Percentiles rank a stretch among this genome's conserved stretches.
Conservation (phyloP, 2,888 invertebrate genomes). For the Chrysodeixis includens region DNA sequence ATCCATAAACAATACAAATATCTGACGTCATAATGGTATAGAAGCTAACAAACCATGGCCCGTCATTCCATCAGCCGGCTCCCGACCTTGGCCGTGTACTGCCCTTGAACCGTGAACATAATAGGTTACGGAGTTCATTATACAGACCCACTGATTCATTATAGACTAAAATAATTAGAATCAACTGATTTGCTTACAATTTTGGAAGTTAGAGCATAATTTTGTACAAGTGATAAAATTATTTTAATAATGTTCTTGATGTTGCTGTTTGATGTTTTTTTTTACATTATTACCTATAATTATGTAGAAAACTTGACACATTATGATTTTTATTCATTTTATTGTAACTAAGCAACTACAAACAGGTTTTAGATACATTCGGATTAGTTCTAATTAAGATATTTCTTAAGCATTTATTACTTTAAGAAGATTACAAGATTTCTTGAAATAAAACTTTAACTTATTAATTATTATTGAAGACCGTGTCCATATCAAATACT, state of each 20-base stretch:
- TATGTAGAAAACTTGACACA: not conserved
- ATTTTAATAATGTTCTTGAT: not conserved
- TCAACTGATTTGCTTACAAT: not conserved
- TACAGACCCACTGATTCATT: not conserved
- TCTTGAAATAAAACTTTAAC: not conserved
- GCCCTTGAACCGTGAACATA: conserved; percentile 35
- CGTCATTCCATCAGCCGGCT: conserved; percentile 6
- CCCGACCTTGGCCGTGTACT: conserved; percentile 36
- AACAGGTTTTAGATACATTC: not conserved
- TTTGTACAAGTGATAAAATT: not conserved
- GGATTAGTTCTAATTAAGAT: too few species aligned
- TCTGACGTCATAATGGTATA: conserved; percentile 16
- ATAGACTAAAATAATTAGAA: not conserved
- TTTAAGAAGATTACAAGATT: not conserved
- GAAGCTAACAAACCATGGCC: conserved; percentile 17
- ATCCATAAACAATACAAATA: not conserved
- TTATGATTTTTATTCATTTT: not conserved
- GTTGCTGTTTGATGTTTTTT: not conserved
- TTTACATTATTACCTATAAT: not conserved
- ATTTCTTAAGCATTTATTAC: not conserved
- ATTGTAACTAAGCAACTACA: not conserved
- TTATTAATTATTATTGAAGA: not conserved
- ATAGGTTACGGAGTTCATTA: conserved; percentile 2
- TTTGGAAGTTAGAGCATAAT: not conserved
- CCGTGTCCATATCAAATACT: not conserved